Evolutionary conservation across 2,888 invertebrate genomes (phyloP), one percentile per base, ranked within the genome.

Genomic region (Galeopsomyia nigrocyanea): DNA sequence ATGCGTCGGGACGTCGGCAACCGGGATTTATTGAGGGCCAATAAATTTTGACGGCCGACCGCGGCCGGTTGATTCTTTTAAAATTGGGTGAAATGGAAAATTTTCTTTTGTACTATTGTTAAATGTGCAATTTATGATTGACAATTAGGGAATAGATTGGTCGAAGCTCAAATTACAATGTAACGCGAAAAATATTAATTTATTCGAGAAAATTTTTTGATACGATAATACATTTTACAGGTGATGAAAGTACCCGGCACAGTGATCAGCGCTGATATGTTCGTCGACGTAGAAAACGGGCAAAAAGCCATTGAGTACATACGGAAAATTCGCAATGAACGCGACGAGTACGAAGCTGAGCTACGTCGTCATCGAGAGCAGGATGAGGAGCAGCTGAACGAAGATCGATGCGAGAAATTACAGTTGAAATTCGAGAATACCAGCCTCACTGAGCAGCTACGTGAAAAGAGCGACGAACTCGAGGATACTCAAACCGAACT

Each of bases 401-500:
- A 39, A 10, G 39, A 58, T 19, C 6, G 2, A 13, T 39, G 39
- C 39, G 39, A 39, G 13, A 39, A 39, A 39, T 39, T 39, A 13
- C 6, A 46, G 13, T 13, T 39, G 10, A 39, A 39, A 39, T 39
- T 39, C 39, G 7, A 39, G 39, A 10, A 1, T 10, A 39, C 39
- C 5, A 10, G 10, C 13, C 39, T 39, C 10, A 10, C 7, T 7
- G 39, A 39, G 39, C 39, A 39, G 13, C 39, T 97, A 63, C 39
- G 39, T 13, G 95, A 95, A 88, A 91, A 96, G 79, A 90, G 96
- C 77, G 97, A 97, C 85, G 97, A 98, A 88, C 87, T 97, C 66
- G 97, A 98, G 85, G 97, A 39, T 10, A 13, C 10, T 39, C 7
- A 39, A 39, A 1, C 13, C 7, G 7, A 39, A 1, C 13, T 39